Conservation (phyloP, 2,888 invertebrate species). For the Iphiclides podalirius region DNA sequence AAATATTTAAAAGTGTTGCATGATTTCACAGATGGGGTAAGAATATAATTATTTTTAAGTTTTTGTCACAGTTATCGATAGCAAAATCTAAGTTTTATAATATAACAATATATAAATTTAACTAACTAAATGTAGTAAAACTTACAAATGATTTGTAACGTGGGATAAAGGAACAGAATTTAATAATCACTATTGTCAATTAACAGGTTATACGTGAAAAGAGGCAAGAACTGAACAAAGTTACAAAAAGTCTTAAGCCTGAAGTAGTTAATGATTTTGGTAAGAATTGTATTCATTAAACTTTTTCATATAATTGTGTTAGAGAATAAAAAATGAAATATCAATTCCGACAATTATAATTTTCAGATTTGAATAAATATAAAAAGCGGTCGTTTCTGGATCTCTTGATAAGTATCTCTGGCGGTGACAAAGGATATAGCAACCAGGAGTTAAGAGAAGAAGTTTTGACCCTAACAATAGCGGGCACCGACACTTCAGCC, state of each 20-base stretch:
- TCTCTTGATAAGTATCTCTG: slow-evolving; percentile 70
- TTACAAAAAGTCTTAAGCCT: slow-evolving; percentile 32
- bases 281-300: slow-evolving; percentile 34
- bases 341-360: background rate
- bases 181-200: background rate
- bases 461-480: slow-evolving; percentile 77
- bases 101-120: no score
- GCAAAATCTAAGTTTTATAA: no score
- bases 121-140: no score
- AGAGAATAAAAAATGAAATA: background rate
- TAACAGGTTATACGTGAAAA: slow-evolving; percentile 55
- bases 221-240: slow-evolving; percentile 42
- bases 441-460: slow-evolving; percentile 79
- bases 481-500: slow-evolving; percentile 77
- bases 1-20: slow-evolving; percentile 78
- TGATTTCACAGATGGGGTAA: slow-evolving; percentile 75
- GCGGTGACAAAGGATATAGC: slow-evolving; percentile 69
- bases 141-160: no score
- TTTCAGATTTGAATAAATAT: slow-evolving; percentile 50
- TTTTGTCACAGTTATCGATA: no score
- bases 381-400: slow-evolving; percentile 77
- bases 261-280: slow-evolving; percentile 51
- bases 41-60: slow-evolving; percentile 4
- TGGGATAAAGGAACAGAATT: no score
- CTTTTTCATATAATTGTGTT: slow-evolving; percentile 8